phyloP scores from a whole-genome alignment of 2,113 vertebrate genomes.

The Pleuronectes platessa region DNA sequence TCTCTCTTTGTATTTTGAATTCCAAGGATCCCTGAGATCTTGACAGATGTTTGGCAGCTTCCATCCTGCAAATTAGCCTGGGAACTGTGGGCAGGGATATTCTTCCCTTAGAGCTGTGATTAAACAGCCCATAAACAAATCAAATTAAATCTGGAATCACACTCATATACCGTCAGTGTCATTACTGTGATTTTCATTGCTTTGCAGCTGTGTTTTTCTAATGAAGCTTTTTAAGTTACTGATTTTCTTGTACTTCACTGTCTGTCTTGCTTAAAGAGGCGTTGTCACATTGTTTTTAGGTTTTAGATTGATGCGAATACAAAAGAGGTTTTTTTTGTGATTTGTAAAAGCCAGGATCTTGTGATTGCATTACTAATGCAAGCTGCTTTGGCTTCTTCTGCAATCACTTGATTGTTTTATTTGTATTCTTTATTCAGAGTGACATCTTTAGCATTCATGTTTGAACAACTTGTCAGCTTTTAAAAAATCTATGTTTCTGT shows the following conservation, averaged over 20 bases:
- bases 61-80: not conserved
- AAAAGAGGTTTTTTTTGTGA: not conserved
- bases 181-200: not conserved
- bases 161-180: not conserved
- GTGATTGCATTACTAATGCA: not conserved
- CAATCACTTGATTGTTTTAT: not conserved
- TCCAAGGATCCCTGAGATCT: slow-evolving; percentile 29
- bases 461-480: not conserved
- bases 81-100: slow-evolving; percentile 2
- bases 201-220: not conserved
- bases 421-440: not conserved
- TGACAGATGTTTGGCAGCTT: slow-evolving; percentile 36
- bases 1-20: not conserved
- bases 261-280: not conserved
- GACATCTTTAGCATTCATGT: not conserved
- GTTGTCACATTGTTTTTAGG: not conserved
- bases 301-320: not conserved
- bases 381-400: not conserved
- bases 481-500: not conserved
- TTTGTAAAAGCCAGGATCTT: not conserved
- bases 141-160: not conserved
- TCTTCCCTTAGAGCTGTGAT: slow-evolving; percentile 11
- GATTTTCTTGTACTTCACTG: not conserved
- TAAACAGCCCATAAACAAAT: slow-evolving; percentile 1
- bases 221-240: not conserved